phyloP scores from a whole-genome alignment of 2,113 vertebrate species.

The Psammodynastes pulverulentus region DNA sequence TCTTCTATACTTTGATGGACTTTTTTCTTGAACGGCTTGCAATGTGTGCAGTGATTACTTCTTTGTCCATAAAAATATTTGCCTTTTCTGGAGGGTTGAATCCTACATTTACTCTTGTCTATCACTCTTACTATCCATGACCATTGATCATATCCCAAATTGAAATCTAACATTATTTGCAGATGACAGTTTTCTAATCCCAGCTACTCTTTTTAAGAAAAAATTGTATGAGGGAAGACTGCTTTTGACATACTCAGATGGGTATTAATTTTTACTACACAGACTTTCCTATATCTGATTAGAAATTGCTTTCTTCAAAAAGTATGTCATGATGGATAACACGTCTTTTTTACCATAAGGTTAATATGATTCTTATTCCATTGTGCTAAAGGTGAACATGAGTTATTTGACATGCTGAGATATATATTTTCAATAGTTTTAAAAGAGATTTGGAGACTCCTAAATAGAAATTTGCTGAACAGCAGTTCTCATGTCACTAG shows the following conservation, averaged over 20 bases:
- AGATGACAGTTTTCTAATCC: background rate
- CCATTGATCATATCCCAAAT: background rate
- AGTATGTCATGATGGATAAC: background rate
- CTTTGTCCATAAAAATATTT: slow-evolving; percentile 55
- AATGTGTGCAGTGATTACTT: slow-evolving; percentile 57
- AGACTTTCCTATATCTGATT: background rate
- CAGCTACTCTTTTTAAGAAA: slow-evolving; percentile 32
- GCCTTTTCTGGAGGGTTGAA: slow-evolving; percentile 25
- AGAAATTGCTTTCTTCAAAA: slow-evolving; percentile 11
- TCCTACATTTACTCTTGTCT: background rate
- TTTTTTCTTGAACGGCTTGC: slow-evolving; percentile 54
- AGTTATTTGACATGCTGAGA: slow-evolving; percentile 1
- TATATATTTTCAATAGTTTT: background rate
- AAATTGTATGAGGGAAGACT: background rate
- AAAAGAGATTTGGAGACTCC: slow-evolving; percentile 1
- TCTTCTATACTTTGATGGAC: slow-evolving; percentile 60
- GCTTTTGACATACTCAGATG: background rate
- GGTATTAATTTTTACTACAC: slow-evolving; percentile 29
- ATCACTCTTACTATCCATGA: background rate
- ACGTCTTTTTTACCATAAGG: background rate
- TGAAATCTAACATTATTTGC: background rate
- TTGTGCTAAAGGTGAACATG: background rate
- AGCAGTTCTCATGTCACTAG: background rate
- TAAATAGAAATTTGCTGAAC: background rate
- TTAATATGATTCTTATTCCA: background rate